A percentile compares a stretch with the other conserved stretches of the same genome.
phyloP scores from a whole-genome alignment of 2,888 invertebrate species.

The Blomia tropicalis region DNA sequence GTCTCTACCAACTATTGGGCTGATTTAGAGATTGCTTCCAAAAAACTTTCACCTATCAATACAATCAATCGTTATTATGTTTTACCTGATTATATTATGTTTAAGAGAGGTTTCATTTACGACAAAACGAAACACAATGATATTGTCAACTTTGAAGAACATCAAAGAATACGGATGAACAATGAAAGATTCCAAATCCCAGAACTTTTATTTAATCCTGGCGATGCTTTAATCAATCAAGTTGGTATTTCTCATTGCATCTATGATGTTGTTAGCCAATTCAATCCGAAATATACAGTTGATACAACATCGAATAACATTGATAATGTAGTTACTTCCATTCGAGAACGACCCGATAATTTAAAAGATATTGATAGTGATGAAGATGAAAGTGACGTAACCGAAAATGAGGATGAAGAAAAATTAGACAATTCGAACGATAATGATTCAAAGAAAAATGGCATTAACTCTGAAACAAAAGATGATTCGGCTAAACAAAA shows the following conservation, averaged over 20 bases:
- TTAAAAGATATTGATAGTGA: constrained; percentile 12
- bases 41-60: constrained; percentile 36
- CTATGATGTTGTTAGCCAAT: constrained; percentile 49
- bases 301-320: background rate
- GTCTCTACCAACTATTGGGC: constrained; percentile 64
- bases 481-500: background rate
- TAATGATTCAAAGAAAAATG: background rate
- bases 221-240: constrained; percentile 73
- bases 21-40: constrained; percentile 53
- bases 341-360: background rate
- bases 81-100: constrained; percentile 81
- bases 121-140: constrained; percentile 38
- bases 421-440: background rate
- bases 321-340: background rate
- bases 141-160: constrained; percentile 32
- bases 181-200: constrained; percentile 89
- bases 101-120: constrained; percentile 58
- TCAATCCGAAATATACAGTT: background rate
- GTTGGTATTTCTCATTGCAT: constrained; percentile 86
- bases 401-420: background rate
- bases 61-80: constrained; percentile 74
- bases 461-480: background rate
- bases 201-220: constrained; percentile 81
- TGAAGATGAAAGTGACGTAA: background rate
- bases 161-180: constrained; percentile 56